Percentiles rank a stretch among this genome's conserved stretches.
These are phyloP conservation scores for Hydrochoerus hydrochaeris DNA, from an alignment of 2,113 vertebrate genomes.

Conservation along the genomic window DNA sequence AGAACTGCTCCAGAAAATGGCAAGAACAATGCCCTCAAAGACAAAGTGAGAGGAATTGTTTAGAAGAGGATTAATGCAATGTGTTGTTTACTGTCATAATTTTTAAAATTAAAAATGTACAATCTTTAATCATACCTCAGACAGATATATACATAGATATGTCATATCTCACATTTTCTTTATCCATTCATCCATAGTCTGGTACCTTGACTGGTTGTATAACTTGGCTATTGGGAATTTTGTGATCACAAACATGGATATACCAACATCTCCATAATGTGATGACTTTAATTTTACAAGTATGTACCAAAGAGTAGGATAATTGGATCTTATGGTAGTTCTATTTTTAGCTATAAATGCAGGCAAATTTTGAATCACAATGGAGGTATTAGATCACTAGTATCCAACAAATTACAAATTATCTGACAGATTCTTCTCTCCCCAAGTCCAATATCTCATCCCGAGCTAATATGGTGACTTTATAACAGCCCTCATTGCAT, in stretches of 20 bases:
- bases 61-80: not conserved
- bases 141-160: not conserved
- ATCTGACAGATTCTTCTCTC: slow-evolving; percentile 19
- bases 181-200: not conserved
- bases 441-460: not conserved
- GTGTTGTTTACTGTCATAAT: not conserved
- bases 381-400: not conserved
- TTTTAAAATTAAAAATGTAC: not conserved
- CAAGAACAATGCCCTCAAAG: not conserved
- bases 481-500: not conserved
- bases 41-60: not conserved
- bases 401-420: not conserved
- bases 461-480: not conserved
- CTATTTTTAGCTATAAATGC: not conserved
- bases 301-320: not conserved
- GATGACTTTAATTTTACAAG: not conserved
- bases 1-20: not conserved
- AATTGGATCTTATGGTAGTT: not conserved
- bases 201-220: not conserved
- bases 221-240: not conserved
- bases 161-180: not conserved
- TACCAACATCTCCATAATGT: not conserved
- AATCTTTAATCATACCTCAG: not conserved
- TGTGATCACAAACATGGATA: not conserved
- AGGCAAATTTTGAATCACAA: slow-evolving; percentile 10